These are phyloP conservation scores for Bemisia tabaci DNA, from an alignment of 1,140 invertebrate species.

Conservation along the genomic window DNA sequence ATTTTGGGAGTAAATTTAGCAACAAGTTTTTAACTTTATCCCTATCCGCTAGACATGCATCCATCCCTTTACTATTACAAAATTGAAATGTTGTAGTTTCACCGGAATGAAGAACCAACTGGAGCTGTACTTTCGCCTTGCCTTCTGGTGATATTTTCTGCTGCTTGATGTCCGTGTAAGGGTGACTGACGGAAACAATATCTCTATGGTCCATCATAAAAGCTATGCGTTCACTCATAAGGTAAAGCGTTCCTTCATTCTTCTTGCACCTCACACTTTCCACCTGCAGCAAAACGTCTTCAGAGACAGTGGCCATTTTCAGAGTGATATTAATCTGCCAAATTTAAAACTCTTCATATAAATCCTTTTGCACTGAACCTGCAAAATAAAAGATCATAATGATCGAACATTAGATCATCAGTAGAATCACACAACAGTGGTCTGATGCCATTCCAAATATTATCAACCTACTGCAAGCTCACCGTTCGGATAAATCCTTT, in stretches of 20 bases:
- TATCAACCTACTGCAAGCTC: too few species aligned
- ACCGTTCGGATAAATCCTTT: too few species aligned
- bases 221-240: conserved; percentile 87
- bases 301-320: conserved; percentile 63
- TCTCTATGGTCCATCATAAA: conserved; percentile 91
- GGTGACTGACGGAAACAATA: conserved; percentile 79
- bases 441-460: too few species aligned
- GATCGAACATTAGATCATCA: too few species aligned
- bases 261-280: conserved; percentile 89
- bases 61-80: conserved; percentile 62
- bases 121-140: conserved; percentile 97
- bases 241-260: conserved; percentile 85
- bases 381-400: too few species aligned
- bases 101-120: conserved; percentile 88
- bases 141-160: conserved; percentile 98
- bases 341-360: too few species aligned
- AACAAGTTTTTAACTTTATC: conserved; percentile 89
- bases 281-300: conserved; percentile 87
- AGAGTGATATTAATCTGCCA: too few species aligned
- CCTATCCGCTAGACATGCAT: conserved; percentile 51
- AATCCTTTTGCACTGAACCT: too few species aligned
- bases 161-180: conserved; percentile 91
- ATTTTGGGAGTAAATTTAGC: conserved; percentile 84
- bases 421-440: too few species aligned
- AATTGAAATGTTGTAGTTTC: conserved; percentile 96